Percentiles rank a stretch among this genome's conserved stretches.
Evolutionary conservation across 2,888 invertebrate genomes (phyloP).

Genomic region (Mesochorus sp.): DNA sequence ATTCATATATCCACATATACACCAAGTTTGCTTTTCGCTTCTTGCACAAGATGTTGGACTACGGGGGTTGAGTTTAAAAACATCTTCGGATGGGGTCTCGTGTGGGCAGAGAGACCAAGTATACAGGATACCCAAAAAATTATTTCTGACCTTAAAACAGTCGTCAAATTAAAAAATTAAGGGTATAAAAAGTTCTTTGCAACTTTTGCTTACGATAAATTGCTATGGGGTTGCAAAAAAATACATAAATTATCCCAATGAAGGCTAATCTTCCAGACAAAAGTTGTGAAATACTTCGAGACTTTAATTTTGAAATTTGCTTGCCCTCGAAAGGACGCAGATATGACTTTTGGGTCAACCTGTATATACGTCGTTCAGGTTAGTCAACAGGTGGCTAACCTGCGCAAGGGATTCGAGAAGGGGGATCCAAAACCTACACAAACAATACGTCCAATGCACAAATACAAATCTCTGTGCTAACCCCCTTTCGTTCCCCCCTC

Average conservation of each 20-base stretch:
- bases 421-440: slow-evolving; percentile 76
- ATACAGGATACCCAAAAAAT: no score
- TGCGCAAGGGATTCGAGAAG: slow-evolving; percentile 72
- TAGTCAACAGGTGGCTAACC: slow-evolving; percentile 82
- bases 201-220: no score
- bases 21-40: slow-evolving; percentile 42
- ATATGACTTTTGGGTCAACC: no score
- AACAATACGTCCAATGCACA: slow-evolving; percentile 80
- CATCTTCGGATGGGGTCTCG: slow-evolving; percentile 72
- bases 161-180: no score
- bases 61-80: slow-evolving; percentile 76
- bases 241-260: no score
- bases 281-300: no score
- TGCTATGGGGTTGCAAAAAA: no score
- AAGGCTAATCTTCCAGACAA: no score
- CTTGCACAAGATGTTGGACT: slow-evolving; percentile 17
- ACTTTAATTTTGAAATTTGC: no score
- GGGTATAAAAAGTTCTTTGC: no score
- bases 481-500: slow-evolving; percentile 17
- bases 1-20: not conserved
- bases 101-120: slow-evolving; percentile 71
- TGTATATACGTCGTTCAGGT: slow-evolving; percentile 73
- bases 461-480: slow-evolving; percentile 78
- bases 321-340: no score
- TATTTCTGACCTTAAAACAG: no score